Conservation (phyloP, 1,140 invertebrate genomes). For the Subanguina moxae region DNA sequence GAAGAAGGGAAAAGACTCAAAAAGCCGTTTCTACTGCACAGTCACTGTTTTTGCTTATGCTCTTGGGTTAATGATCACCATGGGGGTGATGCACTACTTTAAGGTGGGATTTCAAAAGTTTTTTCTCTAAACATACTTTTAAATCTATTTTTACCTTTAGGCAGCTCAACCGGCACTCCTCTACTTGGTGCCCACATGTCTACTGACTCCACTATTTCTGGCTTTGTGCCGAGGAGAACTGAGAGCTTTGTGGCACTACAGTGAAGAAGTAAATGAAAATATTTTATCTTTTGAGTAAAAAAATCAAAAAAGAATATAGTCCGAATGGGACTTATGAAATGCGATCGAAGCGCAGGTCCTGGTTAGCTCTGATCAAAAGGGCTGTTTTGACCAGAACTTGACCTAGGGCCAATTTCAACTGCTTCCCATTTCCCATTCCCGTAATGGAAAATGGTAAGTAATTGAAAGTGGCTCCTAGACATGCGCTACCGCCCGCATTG, state of each 20-base stretch:
- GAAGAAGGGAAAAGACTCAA: conserved; percentile 55
- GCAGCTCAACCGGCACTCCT: conserved; percentile 82
- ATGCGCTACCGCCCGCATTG: no score
- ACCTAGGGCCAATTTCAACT: no score
- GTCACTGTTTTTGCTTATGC: conserved; percentile 90
- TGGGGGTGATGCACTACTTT: conserved; percentile 95
- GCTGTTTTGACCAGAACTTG: no score
- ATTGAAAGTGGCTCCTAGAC: no score
- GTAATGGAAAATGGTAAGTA: no score
- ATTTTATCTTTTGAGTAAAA: no score
- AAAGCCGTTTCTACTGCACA: conserved; percentile 85
- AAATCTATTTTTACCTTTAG: conserved; percentile 14
- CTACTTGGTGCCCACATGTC: conserved; percentile 91
- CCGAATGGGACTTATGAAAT: no score
- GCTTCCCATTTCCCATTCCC: no score
- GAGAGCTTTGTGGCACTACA: conserved; percentile 54
- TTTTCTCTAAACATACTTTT: background rate
- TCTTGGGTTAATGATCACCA: conserved; percentile 83
- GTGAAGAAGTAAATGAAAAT: conserved; percentile 46
- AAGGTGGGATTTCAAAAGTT: conserved; percentile 62
- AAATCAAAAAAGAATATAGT: no score
- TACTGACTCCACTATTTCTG: conserved; percentile 78
- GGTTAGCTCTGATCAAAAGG: no score
- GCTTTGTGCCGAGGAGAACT: conserved; percentile 82
- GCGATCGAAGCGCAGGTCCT: no score